These are phyloP conservation scores for Scolopax mira DNA, from an alignment of 2,113 vertebrate genomes.

Conservation along the genomic window DNA sequence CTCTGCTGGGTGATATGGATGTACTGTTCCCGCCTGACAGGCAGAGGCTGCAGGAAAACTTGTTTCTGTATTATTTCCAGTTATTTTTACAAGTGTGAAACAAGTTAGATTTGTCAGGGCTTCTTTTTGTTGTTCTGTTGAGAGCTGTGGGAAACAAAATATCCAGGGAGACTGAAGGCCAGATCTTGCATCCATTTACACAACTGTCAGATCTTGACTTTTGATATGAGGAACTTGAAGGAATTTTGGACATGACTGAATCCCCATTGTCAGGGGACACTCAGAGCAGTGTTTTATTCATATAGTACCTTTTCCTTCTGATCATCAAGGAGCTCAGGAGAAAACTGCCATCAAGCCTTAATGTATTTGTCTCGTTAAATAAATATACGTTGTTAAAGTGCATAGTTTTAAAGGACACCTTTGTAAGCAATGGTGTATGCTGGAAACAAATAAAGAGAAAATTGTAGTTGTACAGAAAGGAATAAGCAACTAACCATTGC, in stretches of 20 bases:
- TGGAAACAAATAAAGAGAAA: conserved; percentile 21
- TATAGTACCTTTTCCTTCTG: neutral
- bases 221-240: neutral
- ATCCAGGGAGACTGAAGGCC: neutral
- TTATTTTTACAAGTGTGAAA: neutral
- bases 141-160: neutral
- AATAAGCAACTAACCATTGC: neutral
- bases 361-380: conserved; percentile 25
- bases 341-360: conserved; percentile 10
- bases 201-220: neutral
- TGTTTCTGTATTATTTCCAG: neutral
- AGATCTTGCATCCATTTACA: neutral
- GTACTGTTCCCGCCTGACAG: neutral
- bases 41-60: neutral
- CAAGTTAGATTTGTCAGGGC: neutral
- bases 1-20: fast-evolving
- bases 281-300: neutral
- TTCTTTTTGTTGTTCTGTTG: neutral
- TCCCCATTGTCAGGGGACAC: neutral
- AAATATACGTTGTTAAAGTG: neutral
- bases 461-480: conserved; percentile 8
- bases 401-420: neutral
- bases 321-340: neutral
- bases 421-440: neutral
- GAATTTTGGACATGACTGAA: neutral